Evolutionary conservation across 2,888 invertebrate species (phyloP).

Genomic region (Spatulosminthurus flaviceps): DNA sequence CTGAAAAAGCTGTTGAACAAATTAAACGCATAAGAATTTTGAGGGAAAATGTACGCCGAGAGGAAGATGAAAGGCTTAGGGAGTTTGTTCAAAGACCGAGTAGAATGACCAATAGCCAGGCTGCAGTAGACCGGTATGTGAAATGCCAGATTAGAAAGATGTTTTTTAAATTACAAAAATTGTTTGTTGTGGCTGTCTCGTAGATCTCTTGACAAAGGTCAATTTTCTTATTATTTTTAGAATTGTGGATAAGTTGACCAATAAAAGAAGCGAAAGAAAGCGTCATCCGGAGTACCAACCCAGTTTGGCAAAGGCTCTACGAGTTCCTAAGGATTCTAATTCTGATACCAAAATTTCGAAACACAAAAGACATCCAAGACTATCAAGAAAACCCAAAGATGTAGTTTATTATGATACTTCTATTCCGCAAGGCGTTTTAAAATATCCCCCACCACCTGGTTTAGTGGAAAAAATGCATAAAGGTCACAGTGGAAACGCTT

Average conservation of each 20-base stretch:
- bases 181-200: neutral
- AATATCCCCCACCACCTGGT: conserved; percentile 43
- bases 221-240: conserved; percentile 7
- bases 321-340: conserved; percentile 39
- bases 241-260: conserved; percentile 28
- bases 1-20: neutral
- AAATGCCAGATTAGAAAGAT: too few species aligned
- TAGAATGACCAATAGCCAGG: conserved; percentile 29
- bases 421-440: conserved; percentile 29
- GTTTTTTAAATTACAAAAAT: neutral
- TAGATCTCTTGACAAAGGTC: too few species aligned
- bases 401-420: conserved; percentile 45
- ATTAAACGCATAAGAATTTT: conserved; percentile 15
- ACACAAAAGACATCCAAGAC: conserved; percentile 1
- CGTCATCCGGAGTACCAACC: conserved; percentile 44
- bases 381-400: conserved; percentile 32
- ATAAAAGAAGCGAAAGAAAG: conserved; percentile 15
- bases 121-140: conserved; percentile 33
- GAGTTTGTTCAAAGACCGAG: conserved; percentile 30
- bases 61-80: conserved; percentile 38
- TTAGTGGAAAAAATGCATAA: conserved; percentile 29
- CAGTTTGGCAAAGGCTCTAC: conserved; percentile 41
- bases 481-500: conserved; percentile 29
- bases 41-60: conserved; percentile 41
- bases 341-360: conserved; percentile 25